phyloP scores from a whole-genome alignment of 2,113 vertebrate species.

The Kryptolebias marmoratus region DNA sequence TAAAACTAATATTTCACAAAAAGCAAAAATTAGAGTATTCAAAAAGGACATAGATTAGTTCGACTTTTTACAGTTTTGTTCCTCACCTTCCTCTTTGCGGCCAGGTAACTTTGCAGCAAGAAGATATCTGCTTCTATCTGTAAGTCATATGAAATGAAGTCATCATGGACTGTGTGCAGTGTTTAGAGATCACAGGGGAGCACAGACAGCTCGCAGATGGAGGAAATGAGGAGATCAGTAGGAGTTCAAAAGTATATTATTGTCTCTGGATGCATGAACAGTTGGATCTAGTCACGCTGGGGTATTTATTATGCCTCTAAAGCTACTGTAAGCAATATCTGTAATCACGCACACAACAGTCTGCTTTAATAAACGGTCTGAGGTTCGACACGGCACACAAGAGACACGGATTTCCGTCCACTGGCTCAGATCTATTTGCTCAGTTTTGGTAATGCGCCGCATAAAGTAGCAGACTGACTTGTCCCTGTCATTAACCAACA shows the following conservation, averaged over 20 bases:
- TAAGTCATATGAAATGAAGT: background rate
- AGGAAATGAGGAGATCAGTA: constrained; percentile 9
- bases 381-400: background rate
- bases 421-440: background rate
- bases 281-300: constrained; percentile 3
- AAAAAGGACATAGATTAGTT: too few relatives aligned
- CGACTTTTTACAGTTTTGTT: too few relatives aligned
- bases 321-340: constrained; percentile 18
- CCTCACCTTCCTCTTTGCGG: background rate
- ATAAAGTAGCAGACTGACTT: constrained; percentile 54
- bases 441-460: constrained; percentile 23
- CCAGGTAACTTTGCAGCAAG: background rate
- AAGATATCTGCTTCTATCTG: background rate
- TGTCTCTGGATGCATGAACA: background rate
- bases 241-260: constrained; percentile 18
- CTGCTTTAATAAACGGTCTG: constrained; percentile 14
- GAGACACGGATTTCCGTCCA: background rate
- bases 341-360: constrained; percentile 7
- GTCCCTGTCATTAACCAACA: constrained; percentile 59
- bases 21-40: background rate
- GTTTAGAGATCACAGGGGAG: constrained; percentile 6
- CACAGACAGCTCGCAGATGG: background rate
- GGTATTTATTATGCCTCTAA: constrained; percentile 1
- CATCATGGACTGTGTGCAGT: background rate
- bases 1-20: background rate